Percentiles rank a stretch among this genome's conserved stretches.
These are phyloP conservation scores for Parascotia fuliginaria DNA, from an alignment of 2,888 invertebrate species.

Conservation along the genomic window DNA sequence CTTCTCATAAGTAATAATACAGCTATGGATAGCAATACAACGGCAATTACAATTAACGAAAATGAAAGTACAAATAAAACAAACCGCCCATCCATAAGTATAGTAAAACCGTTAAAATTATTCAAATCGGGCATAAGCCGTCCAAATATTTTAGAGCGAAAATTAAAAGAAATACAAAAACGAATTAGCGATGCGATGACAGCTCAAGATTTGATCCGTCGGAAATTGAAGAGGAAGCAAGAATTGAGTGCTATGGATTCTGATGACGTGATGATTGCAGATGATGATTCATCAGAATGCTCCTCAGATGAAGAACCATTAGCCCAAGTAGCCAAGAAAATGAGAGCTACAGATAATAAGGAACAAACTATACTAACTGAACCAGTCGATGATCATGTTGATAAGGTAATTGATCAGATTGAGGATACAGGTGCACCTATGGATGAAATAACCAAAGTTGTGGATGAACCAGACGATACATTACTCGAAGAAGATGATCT, in stretches of 20 bases:
- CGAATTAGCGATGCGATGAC: neutral
- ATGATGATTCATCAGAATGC: conserved; percentile 29
- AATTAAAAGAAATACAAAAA: conserved; percentile 2
- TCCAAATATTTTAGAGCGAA: neutral
- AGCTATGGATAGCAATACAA: neutral
- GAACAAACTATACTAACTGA: neutral
- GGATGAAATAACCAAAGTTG: neutral
- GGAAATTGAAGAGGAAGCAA: conserved; percentile 4
- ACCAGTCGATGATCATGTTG: neutral
- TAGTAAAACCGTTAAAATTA: conserved; percentile 34
- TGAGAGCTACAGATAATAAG: conserved; percentile 17
- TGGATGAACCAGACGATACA: neutral
- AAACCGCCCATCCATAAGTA: too few relatives aligned
- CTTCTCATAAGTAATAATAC: too few relatives aligned
- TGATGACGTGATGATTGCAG: too few relatives aligned
- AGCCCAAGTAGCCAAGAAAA: conserved; percentile 59
- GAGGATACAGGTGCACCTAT: neutral
- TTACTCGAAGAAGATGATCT: neutral
- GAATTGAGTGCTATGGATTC: too few relatives aligned
- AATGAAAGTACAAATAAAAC: too few relatives aligned
- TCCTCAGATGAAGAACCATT: conserved; percentile 76
- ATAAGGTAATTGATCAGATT: neutral
- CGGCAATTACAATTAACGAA: neutral
- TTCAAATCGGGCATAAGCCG: conserved; percentile 11
- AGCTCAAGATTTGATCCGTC: neutral